Evolutionary conservation across 2,888 invertebrate genomes (phyloP).

Genomic region (Brachyptera risi): DNA sequence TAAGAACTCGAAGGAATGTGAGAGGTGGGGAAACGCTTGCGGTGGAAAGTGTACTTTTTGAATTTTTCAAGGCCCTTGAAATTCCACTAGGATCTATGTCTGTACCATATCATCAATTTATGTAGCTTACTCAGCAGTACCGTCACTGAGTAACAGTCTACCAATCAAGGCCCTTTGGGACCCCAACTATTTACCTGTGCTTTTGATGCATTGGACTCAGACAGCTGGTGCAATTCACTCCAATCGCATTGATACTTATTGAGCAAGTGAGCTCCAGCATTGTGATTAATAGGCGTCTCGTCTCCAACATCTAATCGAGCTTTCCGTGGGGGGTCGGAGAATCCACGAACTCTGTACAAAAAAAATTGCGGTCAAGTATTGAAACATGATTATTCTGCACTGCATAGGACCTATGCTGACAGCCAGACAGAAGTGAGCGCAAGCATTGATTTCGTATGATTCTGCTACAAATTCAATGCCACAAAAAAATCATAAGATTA

Average conservation of each 20-base stretch:
- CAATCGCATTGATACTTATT: slow-evolving; percentile 68
- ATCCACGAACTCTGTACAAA: slow-evolving; percentile 34
- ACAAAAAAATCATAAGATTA: too few species aligned
- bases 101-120: too few species aligned
- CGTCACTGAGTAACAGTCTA: background rate
- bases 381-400: background rate
- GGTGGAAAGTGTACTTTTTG: too few species aligned
- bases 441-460: slow-evolving; percentile 2
- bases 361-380: background rate
- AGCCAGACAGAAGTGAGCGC: background rate
- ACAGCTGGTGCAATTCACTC: slow-evolving; percentile 63
- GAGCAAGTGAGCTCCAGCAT: slow-evolving; percentile 65
- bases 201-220: slow-evolving; percentile 58
- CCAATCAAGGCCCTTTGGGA: too few species aligned
- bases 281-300: slow-evolving; percentile 44
- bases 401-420: background rate
- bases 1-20: too few species aligned
- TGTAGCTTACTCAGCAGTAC: too few species aligned
- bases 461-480: too few species aligned
- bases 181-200: slow-evolving; percentile 54
- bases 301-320: slow-evolving; percentile 32
- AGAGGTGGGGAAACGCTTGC: too few species aligned
- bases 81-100: too few species aligned
- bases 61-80: too few species aligned
- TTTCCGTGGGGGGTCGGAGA: slow-evolving; percentile 27